A percentile compares a stretch with the other conserved stretches of the same genome.
Conservation (phyloP, 2,888 invertebrate genomes). For the Orthonevra nobilis region DNA sequence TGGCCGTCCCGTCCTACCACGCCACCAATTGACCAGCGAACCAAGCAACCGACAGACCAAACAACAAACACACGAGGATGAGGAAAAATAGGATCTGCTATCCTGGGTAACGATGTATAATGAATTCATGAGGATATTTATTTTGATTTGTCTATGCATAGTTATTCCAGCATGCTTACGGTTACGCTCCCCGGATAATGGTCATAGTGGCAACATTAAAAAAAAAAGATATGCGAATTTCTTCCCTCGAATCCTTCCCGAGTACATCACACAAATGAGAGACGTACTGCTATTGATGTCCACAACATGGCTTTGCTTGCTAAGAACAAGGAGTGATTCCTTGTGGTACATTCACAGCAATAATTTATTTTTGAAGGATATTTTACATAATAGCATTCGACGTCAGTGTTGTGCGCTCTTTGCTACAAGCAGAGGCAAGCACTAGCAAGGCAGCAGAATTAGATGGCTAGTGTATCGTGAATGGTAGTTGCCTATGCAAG, state of each 20-base stretch:
- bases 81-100: conserved; percentile 25
- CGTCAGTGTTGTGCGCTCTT: background rate
- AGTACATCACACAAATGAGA: conserved; percentile 14
- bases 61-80: background rate
- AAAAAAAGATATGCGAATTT: conserved; percentile 38
- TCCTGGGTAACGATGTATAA: conserved; percentile 57
- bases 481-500: background rate
- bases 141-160: conserved; percentile 66
- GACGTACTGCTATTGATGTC: background rate
- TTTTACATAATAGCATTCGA: conserved; percentile 12
- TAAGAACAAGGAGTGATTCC: no score
- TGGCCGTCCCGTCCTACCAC: no score
- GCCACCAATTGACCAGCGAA: no score
- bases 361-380: conserved; percentile 37
- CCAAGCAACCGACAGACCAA: background rate
- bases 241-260: conserved; percentile 12
- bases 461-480: background rate
- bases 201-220: conserved; percentile 33
- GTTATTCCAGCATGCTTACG: conserved; percentile 22
- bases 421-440: conserved; percentile 6
- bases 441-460: conserved; percentile 2
- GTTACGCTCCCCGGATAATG: conserved; percentile 11
- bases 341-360: no score
- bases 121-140: conserved; percentile 65
- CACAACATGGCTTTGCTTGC: no score